These are phyloP conservation scores for Uloborus plumipes DNA, from an alignment of 2,888 invertebrate species.

Conservation along the genomic window DNA sequence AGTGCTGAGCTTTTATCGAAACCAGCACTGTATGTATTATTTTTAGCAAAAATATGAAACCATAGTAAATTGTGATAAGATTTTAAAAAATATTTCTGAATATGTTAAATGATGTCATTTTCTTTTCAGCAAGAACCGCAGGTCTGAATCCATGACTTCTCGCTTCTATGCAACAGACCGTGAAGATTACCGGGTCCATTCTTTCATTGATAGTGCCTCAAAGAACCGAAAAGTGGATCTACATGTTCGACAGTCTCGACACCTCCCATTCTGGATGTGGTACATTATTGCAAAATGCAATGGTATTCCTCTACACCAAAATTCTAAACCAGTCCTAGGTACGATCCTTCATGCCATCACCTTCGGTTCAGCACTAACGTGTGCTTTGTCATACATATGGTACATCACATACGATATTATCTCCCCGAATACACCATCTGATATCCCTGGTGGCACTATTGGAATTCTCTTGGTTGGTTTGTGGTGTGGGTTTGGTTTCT, in stretches of 20 bases:
- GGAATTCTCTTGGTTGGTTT: constrained; percentile 70
- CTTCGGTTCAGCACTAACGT: constrained; percentile 68
- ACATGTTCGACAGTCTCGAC: constrained; percentile 68
- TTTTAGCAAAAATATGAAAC: too few relatives aligned
- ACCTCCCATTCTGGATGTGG: constrained; percentile 71
- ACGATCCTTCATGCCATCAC: constrained; percentile 70
- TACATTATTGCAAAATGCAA: constrained; percentile 69
- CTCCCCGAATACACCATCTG: constrained; percentile 69
- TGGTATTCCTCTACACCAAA: constrained; percentile 68
- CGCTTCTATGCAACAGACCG: constrained; percentile 49
- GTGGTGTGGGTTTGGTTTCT: constrained; percentile 72
- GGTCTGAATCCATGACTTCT: constrained; percentile 41
- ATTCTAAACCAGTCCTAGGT: constrained; percentile 68
- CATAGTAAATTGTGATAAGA: too few relatives aligned
- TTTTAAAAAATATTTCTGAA: too few relatives aligned
- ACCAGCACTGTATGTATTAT: too few relatives aligned
- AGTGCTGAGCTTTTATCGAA: too few relatives aligned
- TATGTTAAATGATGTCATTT: background rate
- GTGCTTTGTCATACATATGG: constrained; percentile 69
- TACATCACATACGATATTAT: constrained; percentile 70
- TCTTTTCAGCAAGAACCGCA: constrained; percentile 17
- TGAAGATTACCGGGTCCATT: constrained; percentile 34
- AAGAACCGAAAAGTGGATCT: constrained; percentile 20
- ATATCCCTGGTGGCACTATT: constrained; percentile 70
- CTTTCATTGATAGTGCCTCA: constrained; percentile 43